These are phyloP conservation scores for Channa maculata DNA, from an alignment of 2,113 vertebrate species.

Conservation along the genomic window DNA sequence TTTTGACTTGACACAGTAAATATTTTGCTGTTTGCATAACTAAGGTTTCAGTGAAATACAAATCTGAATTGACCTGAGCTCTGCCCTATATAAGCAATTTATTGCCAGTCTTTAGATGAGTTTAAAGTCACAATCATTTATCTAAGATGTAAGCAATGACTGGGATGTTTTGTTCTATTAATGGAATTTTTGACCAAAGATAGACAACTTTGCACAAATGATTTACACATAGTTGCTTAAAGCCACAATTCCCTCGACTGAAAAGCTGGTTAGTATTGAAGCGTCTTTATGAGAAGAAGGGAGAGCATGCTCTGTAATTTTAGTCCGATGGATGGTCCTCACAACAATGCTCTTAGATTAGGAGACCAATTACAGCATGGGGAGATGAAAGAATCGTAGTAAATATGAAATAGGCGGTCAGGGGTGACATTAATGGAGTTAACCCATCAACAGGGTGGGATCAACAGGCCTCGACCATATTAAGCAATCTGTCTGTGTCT, in stretches of 20 bases:
- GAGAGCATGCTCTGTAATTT: conserved; percentile 73
- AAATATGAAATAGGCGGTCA: conserved; percentile 81
- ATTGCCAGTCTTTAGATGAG: conserved; percentile 6
- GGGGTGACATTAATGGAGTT: conserved; percentile 84
- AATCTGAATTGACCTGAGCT: not conserved
- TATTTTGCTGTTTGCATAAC: not conserved
- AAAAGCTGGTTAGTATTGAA: conserved; percentile 87
- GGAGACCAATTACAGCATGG: conserved; percentile 76
- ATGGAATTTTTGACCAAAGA: conserved; percentile 58
- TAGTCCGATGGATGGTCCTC: conserved; percentile 76
- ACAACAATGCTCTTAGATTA: conserved; percentile 76
- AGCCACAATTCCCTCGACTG: conserved; percentile 73
- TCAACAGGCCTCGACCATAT: conserved; percentile 76
- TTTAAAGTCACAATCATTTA: conserved; percentile 32
- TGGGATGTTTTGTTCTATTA: conserved; percentile 53
- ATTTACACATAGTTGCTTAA: conserved; percentile 71
- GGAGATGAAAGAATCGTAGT: conserved; percentile 77
- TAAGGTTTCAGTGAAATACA: conserved; percentile 3
- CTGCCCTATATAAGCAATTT: conserved; percentile 25
- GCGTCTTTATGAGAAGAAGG: conserved; percentile 82
- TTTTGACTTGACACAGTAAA: not conserved
- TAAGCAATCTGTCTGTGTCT: conserved; percentile 85
- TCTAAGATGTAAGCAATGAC: conserved; percentile 10
- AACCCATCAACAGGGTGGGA: conserved; percentile 73
- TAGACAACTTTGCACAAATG: conserved; percentile 70